Conservation (phyloP, 2,888 invertebrate genomes). For the Stictocephala bisonia region DNA sequence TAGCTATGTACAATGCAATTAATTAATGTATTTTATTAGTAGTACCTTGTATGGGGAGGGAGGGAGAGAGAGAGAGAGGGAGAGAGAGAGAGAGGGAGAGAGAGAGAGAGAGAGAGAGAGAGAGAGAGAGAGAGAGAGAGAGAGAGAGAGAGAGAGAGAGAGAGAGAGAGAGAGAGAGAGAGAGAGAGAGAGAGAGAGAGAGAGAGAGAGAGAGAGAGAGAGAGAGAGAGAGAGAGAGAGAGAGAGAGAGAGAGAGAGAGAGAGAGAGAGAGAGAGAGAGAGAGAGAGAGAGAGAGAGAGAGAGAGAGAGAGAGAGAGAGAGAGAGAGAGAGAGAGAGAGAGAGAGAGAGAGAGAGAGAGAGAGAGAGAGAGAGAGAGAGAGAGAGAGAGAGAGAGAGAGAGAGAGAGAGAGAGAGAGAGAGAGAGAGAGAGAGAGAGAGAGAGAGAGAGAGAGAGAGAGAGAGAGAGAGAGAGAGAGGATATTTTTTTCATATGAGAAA, state of each 20-base stretch:
- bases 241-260: not conserved
- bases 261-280: not conserved
- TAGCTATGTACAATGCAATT: too few relatives aligned
- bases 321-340: not conserved
- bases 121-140: too few relatives aligned
- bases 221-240: not conserved
- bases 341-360: not conserved
- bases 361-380: not conserved
- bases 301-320: not conserved
- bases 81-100: too few relatives aligned
- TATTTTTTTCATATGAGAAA: too few relatives aligned
- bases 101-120: too few relatives aligned
- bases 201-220: not conserved
- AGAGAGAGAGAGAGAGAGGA: conserved; percentile 9
- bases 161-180: not conserved
- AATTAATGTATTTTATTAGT: too few relatives aligned
- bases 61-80: too few relatives aligned
- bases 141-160: too few relatives aligned
- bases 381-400: not conserved
- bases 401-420: not conserved
- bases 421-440: not conserved
- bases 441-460: conserved; percentile 9
- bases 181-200: not conserved
- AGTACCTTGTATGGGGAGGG: too few relatives aligned
- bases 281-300: not conserved